phyloP scores from a whole-genome alignment of 2,797 vertebrate genomes.

The Thripadectes ignobilis region DNA sequence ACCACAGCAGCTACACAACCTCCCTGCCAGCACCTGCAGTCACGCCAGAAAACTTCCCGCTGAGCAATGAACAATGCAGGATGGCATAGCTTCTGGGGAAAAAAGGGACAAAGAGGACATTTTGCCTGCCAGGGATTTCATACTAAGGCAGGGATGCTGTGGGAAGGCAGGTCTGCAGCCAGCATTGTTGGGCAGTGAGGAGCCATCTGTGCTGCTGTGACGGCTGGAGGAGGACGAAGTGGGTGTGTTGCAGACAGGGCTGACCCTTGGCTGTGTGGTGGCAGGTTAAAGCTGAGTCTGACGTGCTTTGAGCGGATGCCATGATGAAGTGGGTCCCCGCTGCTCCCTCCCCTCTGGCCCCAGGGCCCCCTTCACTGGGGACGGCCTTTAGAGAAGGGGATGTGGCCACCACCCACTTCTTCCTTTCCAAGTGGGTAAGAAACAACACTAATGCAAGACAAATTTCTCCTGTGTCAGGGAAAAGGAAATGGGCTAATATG shows the following conservation, averaged over 20 bases:
- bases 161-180: neutral
- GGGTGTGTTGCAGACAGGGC: neutral
- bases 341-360: neutral
- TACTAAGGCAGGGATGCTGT: neutral
- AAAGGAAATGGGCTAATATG: conserved; percentile 27
- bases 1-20: neutral
- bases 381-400: neutral
- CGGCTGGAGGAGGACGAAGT: neutral
- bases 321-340: neutral
- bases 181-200: neutral
- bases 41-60: neutral
- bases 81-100: neutral
- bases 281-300: neutral
- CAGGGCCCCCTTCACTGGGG: neutral
- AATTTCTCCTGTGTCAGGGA: conserved; percentile 17
- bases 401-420: conserved; percentile 57
- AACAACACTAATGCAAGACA: neutral
- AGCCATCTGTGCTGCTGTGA: neutral
- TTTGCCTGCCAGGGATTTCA: neutral
- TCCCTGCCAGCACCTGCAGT: neutral
- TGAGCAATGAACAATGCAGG: neutral
- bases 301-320: fast-evolving
- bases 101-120: neutral
- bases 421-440: conserved; percentile 40
- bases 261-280: neutral